These are phyloP conservation scores for Nomada flava DNA, from an alignment of 2,888 invertebrate genomes.

Conservation along the genomic window DNA sequence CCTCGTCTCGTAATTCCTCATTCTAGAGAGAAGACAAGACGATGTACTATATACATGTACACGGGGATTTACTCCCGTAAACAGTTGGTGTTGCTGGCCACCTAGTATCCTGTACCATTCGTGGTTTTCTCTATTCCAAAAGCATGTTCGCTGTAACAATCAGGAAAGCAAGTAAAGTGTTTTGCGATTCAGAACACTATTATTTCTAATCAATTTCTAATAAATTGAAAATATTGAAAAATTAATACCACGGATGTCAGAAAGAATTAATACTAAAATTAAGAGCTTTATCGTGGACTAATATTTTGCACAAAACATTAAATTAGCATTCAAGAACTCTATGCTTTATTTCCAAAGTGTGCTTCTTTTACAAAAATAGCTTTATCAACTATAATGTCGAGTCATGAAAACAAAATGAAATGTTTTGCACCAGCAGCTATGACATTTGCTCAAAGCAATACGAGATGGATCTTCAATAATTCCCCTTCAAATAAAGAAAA, in stretches of 20 bases:
- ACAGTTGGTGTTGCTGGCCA: constrained; percentile 33
- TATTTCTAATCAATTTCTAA: neutral
- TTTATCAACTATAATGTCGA: neutral
- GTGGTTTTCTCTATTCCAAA: constrained; percentile 21
- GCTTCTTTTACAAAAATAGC: neutral
- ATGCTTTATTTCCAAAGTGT: no score
- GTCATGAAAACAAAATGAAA: no score
- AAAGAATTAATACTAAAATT: no score
- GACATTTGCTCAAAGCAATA: neutral
- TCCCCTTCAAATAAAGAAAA: neutral
- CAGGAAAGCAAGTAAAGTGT: constrained; percentile 20
- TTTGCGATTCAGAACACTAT: constrained; percentile 26
- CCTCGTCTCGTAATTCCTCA: constrained; percentile 43
- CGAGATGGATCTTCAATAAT: neutral
- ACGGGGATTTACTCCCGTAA: constrained; percentile 42
- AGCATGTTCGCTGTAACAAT: neutral
- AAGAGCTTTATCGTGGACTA: no score
- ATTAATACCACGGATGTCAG: no score
- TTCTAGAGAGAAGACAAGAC: constrained; percentile 17
- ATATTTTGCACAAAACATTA: no score
- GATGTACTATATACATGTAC: constrained; percentile 10
- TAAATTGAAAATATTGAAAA: no score
- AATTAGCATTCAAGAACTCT: no score
- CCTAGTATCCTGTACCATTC: constrained; percentile 11
- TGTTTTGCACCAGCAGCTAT: no score